Percentiles rank a stretch among this genome's conserved stretches.
These are phyloP conservation scores for Noctua janthe DNA, from an alignment of 2,888 invertebrate species.

Conservation along the genomic window DNA sequence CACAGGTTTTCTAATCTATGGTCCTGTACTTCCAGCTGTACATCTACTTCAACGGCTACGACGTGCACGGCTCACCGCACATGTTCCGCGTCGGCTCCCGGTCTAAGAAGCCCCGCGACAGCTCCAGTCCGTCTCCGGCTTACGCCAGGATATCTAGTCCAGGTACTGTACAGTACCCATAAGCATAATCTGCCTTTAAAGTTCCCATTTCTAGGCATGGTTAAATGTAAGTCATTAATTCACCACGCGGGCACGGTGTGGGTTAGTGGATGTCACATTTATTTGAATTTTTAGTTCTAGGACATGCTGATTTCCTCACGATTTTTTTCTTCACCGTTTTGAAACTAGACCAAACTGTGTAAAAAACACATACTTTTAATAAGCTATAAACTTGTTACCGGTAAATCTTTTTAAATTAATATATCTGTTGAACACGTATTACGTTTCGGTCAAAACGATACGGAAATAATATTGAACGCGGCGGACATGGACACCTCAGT, in stretches of 20 bases:
- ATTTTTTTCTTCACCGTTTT: too few relatives aligned
- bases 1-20: not conserved
- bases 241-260: too few relatives aligned
- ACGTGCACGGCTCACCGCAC: constrained; percentile 95
- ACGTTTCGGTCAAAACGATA: too few relatives aligned
- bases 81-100: constrained; percentile 96
- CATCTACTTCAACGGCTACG: constrained; percentile 98
- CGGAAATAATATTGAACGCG: too few relatives aligned
- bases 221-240: too few relatives aligned
- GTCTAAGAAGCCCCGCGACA: constrained; percentile 88
- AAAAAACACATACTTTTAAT: too few relatives aligned
- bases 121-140: constrained; percentile 86
- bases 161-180: constrained; percentile 73
- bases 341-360: too few relatives aligned
- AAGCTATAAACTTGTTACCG: too few relatives aligned
- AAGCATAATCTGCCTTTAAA: not conserved
- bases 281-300: not conserved
- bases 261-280: too few relatives aligned
- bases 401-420: too few relatives aligned
- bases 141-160: constrained; percentile 90
- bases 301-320: not conserved
- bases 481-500: too few relatives aligned
- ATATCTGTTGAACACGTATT: too few relatives aligned
- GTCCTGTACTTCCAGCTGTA: constrained; percentile 91
- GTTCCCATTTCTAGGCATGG: not conserved